Percentiles rank a stretch among this genome's conserved stretches.
These are phyloP conservation scores for Odontocolon sp. DNA, from an alignment of 2,888 invertebrate genomes.

Conservation along the genomic window DNA sequence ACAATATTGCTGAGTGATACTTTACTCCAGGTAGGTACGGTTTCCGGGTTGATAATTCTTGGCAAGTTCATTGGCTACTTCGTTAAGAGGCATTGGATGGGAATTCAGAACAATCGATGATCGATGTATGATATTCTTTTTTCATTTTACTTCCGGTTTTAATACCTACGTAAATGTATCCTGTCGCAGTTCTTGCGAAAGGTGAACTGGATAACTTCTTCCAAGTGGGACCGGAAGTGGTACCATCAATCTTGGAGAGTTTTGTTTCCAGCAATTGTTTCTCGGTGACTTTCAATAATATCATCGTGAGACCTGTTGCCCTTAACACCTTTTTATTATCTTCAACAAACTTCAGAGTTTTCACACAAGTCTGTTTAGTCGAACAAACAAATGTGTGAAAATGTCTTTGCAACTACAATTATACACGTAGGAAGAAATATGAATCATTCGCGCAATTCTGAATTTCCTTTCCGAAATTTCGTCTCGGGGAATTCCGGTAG, in stretches of 20 bases:
- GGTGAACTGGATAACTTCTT: no score
- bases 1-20: background rate
- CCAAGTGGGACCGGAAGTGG: constrained; percentile 31
- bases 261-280: constrained; percentile 35
- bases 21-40: background rate
- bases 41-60: background rate
- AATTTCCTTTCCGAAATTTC: background rate
- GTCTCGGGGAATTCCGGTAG: background rate
- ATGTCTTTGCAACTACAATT: background rate
- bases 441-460: constrained; percentile 41
- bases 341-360: constrained; percentile 46
- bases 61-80: background rate
- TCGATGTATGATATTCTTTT: no score
- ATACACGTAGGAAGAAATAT: constrained; percentile 17
- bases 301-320: constrained; percentile 43
- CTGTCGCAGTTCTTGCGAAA: background rate
- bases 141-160: no score
- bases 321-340: constrained; percentile 49
- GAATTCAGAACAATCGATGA: no score
- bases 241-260: constrained; percentile 9
- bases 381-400: constrained; percentile 31
- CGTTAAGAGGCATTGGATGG: background rate
- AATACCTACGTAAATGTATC: no score
- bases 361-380: constrained; percentile 37
- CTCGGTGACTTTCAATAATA: constrained; percentile 40